Evolutionary conservation across 2,113 vertebrate species (phyloP).

Genomic region (Dasypus novemcinctus): DNA sequence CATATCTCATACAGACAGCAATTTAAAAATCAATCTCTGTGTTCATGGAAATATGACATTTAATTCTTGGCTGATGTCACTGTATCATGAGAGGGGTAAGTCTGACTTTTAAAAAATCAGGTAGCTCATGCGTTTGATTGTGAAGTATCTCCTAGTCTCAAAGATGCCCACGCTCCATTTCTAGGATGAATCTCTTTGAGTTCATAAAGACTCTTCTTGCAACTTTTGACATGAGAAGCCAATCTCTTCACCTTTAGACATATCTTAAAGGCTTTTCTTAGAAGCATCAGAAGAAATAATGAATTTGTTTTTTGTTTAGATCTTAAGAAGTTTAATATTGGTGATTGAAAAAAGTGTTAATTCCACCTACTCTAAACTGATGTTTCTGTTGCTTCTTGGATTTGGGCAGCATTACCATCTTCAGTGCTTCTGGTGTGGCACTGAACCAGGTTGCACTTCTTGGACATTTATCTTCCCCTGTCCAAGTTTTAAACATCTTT

Average conservation of each 20-base stretch:
- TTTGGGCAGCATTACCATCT: neutral
- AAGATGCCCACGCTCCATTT: neutral
- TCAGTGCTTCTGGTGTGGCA: neutral
- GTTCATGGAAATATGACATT: slow-evolving; percentile 69
- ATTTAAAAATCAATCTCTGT: slow-evolving; percentile 72
- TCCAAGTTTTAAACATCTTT: neutral
- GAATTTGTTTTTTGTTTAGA: neutral
- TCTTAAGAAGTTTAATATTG: neutral
- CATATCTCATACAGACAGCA: slow-evolving; percentile 53
- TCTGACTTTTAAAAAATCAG: slow-evolving; percentile 47
- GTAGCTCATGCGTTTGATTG: neutral
- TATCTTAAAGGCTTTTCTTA: neutral
- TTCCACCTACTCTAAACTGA: neutral
- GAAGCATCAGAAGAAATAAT: neutral
- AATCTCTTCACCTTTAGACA: neutral
- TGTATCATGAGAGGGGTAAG: neutral
- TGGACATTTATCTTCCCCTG: neutral
- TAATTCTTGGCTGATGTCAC: slow-evolving; percentile 69
- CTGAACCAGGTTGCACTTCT: neutral
- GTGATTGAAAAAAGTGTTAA: neutral
- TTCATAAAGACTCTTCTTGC: neutral
- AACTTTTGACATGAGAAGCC: neutral
- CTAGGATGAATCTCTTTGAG: neutral
- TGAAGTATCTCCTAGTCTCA: neutral
- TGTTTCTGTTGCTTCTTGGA: neutral